phyloP scores from a whole-genome alignment of 2,113 vertebrate genomes.

The Amazona guildingii region DNA sequence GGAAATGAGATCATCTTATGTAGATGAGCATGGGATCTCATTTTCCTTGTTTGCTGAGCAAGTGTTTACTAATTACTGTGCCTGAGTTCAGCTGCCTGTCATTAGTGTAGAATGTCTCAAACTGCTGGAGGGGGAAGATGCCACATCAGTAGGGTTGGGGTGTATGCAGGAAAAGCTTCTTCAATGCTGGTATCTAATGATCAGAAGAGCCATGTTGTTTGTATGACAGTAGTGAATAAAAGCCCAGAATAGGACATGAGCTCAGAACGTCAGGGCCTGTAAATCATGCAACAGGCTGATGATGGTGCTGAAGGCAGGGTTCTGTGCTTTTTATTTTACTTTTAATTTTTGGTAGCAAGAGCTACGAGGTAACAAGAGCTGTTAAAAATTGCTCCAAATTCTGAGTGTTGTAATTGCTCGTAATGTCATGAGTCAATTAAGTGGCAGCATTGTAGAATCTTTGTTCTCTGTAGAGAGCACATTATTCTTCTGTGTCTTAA shows the following conservation, averaged over 20 bases:
- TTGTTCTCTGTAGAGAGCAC: conserved; percentile 13
- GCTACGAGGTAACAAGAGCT: conserved; percentile 1
- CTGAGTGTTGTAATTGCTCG: conserved; percentile 25
- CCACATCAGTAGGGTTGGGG: not conserved
- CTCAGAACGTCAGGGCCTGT: not conserved
- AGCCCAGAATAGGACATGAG: not conserved
- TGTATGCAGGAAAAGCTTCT: not conserved
- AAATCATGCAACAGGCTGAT: not conserved
- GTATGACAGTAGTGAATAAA: not conserved
- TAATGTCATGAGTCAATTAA: not conserved
- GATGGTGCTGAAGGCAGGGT: not conserved
- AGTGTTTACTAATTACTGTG: not conserved
- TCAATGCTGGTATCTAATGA: not conserved
- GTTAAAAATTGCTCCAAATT: not conserved
- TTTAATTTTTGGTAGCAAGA: not conserved
- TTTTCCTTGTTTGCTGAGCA: not conserved
- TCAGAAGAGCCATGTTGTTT: not conserved
- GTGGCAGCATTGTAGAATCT: not conserved
- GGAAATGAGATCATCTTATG: not conserved
- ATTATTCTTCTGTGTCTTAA: conserved; percentile 13
- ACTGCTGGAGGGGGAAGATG: not conserved
- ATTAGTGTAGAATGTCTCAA: not conserved
- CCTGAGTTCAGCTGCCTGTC: not conserved
- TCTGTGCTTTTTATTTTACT: not conserved
- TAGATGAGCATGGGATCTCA: not conserved